These are phyloP conservation scores for Chrysolina haemoptera DNA, from an alignment of 2,888 invertebrate genomes.

Conservation along the genomic window DNA sequence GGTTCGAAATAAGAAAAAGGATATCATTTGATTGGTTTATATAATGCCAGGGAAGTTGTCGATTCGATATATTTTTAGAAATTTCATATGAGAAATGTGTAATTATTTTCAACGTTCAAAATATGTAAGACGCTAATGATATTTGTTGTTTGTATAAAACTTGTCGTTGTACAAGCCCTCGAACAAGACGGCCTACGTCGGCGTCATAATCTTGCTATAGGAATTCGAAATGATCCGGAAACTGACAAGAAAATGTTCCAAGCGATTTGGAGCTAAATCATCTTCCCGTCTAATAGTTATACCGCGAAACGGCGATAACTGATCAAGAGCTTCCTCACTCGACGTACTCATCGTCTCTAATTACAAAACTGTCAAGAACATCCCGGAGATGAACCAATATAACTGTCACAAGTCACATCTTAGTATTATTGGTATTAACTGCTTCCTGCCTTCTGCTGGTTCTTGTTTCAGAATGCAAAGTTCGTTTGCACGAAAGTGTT, in stretches of 20 bases:
- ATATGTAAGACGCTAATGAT: too few relatives aligned
- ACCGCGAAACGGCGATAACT: constrained; percentile 43
- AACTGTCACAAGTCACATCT: constrained; percentile 64
- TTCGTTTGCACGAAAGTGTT: constrained; percentile 33
- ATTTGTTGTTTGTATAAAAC: too few relatives aligned
- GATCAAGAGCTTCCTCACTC: constrained; percentile 57
- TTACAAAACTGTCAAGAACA: constrained; percentile 62
- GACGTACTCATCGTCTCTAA: constrained; percentile 56
- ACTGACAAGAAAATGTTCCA: background rate
- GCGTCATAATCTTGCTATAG: too few relatives aligned
- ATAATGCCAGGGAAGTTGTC: too few relatives aligned
- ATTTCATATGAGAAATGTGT: too few relatives aligned
- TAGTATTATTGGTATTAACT: constrained; percentile 56
- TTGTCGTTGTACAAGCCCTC: too few relatives aligned
- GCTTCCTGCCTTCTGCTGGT: constrained; percentile 27
- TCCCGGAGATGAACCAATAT: constrained; percentile 62
- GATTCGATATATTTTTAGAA: too few relatives aligned
- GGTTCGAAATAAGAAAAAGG: too few relatives aligned
- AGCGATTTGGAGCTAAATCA: background rate
- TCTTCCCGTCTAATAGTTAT: constrained; percentile 23
- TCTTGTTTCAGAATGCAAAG: constrained; percentile 23
- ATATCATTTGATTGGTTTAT: too few relatives aligned
- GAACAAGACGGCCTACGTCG: too few relatives aligned
- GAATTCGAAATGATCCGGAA: too few relatives aligned
- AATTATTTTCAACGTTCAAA: too few relatives aligned